A percentile compares a stretch with the other conserved stretches of the same genome.
Conservation (phyloP, 2,888 invertebrate species). For the Drosophila austrosaltans region DNA sequence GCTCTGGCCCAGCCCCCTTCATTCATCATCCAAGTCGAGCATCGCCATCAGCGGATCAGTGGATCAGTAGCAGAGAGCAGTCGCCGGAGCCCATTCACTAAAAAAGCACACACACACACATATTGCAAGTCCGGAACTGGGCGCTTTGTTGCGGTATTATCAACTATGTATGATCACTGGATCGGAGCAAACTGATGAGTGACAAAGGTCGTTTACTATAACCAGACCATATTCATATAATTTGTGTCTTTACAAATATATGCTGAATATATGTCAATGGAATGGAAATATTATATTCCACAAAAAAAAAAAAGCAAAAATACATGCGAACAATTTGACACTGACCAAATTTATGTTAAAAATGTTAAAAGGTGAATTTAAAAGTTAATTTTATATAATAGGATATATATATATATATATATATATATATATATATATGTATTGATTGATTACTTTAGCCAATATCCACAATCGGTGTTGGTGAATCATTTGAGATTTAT, state of each 20-base stretch:
- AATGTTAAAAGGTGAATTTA: no score
- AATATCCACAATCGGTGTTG: no score
- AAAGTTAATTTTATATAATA: no score
- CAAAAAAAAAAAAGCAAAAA: neutral
- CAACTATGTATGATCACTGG: slow-evolving; percentile 32
- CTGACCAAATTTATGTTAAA: neutral
- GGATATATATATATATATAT: no score
- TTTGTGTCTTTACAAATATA: slow-evolving; percentile 2
- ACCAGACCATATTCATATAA: neutral
- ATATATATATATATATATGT: no score
- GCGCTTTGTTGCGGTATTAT: slow-evolving; percentile 71
- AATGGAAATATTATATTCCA: slow-evolving; percentile 7
- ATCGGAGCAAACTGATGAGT: slow-evolving; percentile 33
- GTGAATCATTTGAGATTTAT: no score
- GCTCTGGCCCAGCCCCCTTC: slow-evolving; percentile 48
- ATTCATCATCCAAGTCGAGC: slow-evolving; percentile 62
- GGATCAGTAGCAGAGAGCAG: slow-evolving; percentile 14
- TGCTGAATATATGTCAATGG: slow-evolving; percentile 6
- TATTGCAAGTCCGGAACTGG: slow-evolving; percentile 70
- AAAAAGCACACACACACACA: slow-evolving; percentile 16
- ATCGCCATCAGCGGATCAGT: slow-evolving; percentile 19
- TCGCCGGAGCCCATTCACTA: slow-evolving; percentile 38
- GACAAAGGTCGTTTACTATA: slow-evolving; percentile 7
- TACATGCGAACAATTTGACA: neutral
- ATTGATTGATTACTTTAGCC: no score